These are phyloP conservation scores for Drosophila athabasca DNA, from an alignment of 1,140 invertebrate species.

Conservation along the genomic window DNA sequence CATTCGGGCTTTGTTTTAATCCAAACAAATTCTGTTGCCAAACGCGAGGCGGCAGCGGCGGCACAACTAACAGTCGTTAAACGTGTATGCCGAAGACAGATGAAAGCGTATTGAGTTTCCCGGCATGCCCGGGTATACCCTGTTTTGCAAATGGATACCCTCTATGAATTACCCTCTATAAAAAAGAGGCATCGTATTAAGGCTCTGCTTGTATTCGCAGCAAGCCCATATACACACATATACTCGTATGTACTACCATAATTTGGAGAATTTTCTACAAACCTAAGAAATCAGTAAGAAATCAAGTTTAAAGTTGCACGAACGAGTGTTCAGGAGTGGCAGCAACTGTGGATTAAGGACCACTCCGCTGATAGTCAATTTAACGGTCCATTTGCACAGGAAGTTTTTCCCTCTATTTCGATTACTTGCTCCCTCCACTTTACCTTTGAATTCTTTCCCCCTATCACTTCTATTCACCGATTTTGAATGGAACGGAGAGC, in stretches of 20 bases:
- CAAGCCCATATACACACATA: too few relatives aligned
- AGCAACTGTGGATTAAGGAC: slow-evolving; percentile 26
- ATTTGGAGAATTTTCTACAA: too few relatives aligned
- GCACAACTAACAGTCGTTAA: slow-evolving; percentile 57
- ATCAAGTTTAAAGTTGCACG: slow-evolving; percentile 14
- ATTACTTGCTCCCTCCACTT: slow-evolving; percentile 19
- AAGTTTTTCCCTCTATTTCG: slow-evolving; percentile 18
- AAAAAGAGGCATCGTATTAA: too few relatives aligned
- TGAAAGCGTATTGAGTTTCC: background rate
- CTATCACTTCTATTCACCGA: too few relatives aligned
- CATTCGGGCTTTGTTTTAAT: slow-evolving; percentile 6
- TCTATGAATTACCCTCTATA: background rate
- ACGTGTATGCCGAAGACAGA: slow-evolving; percentile 16
- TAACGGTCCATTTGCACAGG: slow-evolving; percentile 74
- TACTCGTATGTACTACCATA: too few relatives aligned
- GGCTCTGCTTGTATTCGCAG: too few relatives aligned
- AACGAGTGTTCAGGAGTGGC: slow-evolving; percentile 37
- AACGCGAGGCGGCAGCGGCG: slow-evolving; percentile 13
- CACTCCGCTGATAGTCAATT: slow-evolving; percentile 54
- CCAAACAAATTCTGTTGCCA: slow-evolving; percentile 54
- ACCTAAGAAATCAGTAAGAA: background rate
- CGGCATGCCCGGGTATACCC: too few relatives aligned
- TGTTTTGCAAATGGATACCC: background rate
- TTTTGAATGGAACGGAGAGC: slow-evolving; percentile 38
- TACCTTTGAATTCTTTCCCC: background rate